Percentiles rank a stretch among this genome's conserved stretches.
Conservation (phyloP, 2,888 invertebrate genomes). For the Imbricaverruca yamaguchii region DNA sequence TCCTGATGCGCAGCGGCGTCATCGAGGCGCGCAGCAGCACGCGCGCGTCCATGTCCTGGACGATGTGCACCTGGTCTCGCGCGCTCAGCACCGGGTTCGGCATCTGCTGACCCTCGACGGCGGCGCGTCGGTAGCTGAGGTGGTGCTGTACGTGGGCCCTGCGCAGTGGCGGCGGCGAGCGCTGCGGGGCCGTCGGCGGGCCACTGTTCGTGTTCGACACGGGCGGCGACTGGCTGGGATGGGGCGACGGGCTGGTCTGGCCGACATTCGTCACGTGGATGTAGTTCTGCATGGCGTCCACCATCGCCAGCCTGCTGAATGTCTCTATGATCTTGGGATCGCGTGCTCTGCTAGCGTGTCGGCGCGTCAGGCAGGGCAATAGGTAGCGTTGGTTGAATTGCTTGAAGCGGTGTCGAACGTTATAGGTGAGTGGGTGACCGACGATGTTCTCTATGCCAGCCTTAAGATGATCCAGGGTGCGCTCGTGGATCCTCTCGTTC, state of each 20-base stretch:
- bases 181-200: not conserved
- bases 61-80: slow-evolving; percentile 29
- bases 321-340: slow-evolving; percentile 25
- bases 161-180: slow-evolving; percentile 8
- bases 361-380: slow-evolving; percentile 10
- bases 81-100: slow-evolving; percentile 49
- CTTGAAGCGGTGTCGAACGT: slow-evolving; percentile 35
- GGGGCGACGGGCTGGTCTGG: not conserved
- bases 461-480: slow-evolving; percentile 48
- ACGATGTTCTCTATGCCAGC: slow-evolving; percentile 48
- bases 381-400: slow-evolving; percentile 14
- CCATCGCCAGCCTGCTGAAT: not conserved
- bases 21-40: not conserved
- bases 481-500: slow-evolving; percentile 45
- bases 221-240: slow-evolving; percentile 30
- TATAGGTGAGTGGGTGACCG: slow-evolving; percentile 44
- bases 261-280: not conserved
- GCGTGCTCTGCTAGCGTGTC: not conserved
- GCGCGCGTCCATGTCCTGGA: slow-evolving; percentile 27
- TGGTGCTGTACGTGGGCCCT: slow-evolving; percentile 69
- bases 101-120: slow-evolving; percentile 76
- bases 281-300: slow-evolving; percentile 22
- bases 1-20: not conserved
- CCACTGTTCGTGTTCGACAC: slow-evolving; percentile 26
- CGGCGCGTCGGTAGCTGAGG: slow-evolving; percentile 84